These are phyloP conservation scores for Melanocharis versteri DNA, from an alignment of 2,113 vertebrate genomes.

Conservation along the genomic window DNA sequence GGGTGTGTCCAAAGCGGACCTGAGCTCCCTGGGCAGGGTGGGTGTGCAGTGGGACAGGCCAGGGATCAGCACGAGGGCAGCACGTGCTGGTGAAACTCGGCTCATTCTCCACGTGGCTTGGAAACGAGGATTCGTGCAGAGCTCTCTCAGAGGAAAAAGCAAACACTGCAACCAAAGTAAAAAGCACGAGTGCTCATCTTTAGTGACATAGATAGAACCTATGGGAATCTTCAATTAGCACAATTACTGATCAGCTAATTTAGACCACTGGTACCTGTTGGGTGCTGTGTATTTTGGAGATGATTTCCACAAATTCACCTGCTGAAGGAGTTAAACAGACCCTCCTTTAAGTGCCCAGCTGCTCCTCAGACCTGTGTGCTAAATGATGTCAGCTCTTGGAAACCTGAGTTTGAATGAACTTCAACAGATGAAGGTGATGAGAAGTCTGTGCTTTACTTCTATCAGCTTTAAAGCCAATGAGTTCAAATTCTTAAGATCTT, in stretches of 20 bases:
- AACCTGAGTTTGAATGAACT: neutral
- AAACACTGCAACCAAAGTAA: neutral
- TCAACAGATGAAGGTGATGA: neutral
- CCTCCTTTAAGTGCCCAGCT: neutral
- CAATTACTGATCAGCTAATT: neutral
- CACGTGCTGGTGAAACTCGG: accelerated
- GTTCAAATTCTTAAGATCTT: neutral
- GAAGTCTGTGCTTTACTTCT: neutral
- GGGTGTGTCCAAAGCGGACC: neutral
- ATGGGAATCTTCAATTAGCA: neutral
- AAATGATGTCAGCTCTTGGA: neutral
- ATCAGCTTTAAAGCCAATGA: neutral
- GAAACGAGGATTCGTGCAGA: neutral
- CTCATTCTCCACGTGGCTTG: neutral
- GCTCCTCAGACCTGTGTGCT: neutral
- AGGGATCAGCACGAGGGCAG: neutral
- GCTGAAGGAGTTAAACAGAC: neutral
- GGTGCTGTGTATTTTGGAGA: neutral
- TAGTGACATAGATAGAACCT: neutral
- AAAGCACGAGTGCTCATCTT: neutral
- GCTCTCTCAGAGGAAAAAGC: neutral
- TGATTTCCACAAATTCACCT: neutral
- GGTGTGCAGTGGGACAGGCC: too few relatives aligned
- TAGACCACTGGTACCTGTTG: neutral
- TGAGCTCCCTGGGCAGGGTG: neutral